Evolutionary conservation across 2,113 vertebrate genomes (phyloP).

Genomic region (Trochalopteron elliotii): DNA sequence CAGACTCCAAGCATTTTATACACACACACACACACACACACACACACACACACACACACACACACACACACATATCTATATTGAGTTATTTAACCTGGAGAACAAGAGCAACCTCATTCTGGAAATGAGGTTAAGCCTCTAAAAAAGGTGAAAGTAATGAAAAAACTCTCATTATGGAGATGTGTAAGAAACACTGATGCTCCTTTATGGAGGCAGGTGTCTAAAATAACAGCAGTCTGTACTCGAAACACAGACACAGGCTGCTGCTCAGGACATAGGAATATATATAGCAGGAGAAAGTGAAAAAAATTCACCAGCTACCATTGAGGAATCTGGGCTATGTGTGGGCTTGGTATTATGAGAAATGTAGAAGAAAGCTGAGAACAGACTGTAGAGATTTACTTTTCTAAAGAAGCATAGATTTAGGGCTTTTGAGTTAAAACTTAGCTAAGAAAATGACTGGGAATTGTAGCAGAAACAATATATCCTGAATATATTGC

Average conservation of each 20-base stretch:
- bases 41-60: not conserved
- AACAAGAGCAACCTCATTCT: not conserved
- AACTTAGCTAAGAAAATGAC: not conserved
- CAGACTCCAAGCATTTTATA: not conserved
- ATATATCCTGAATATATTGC: not conserved
- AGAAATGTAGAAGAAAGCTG: constrained; percentile 17
- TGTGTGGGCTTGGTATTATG: constrained; percentile 2
- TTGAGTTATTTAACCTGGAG: not conserved
- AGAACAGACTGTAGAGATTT: not conserved
- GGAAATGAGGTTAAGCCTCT: constrained; percentile 10
- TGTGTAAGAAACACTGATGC: not conserved
- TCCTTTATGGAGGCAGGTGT: not conserved
- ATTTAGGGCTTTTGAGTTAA: not conserved
- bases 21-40: too few relatives aligned
- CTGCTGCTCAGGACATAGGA: not conserved
- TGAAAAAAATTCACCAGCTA: constrained; percentile 7
- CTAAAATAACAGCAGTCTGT: constrained; percentile 9
- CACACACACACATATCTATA: not conserved
- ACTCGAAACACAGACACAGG: not conserved
- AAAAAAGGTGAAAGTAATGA: not conserved
- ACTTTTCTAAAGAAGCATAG: not conserved
- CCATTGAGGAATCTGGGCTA: constrained; percentile 25
- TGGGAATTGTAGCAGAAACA: not conserved
- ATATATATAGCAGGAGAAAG: constrained; percentile 16
- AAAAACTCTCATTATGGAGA: not conserved